A percentile compares a stretch with the other conserved stretches of the same genome.
Evolutionary conservation across 92 coral and sea anemone genomes (phyloP).

Genomic region (Siderastrea radians): DNA sequence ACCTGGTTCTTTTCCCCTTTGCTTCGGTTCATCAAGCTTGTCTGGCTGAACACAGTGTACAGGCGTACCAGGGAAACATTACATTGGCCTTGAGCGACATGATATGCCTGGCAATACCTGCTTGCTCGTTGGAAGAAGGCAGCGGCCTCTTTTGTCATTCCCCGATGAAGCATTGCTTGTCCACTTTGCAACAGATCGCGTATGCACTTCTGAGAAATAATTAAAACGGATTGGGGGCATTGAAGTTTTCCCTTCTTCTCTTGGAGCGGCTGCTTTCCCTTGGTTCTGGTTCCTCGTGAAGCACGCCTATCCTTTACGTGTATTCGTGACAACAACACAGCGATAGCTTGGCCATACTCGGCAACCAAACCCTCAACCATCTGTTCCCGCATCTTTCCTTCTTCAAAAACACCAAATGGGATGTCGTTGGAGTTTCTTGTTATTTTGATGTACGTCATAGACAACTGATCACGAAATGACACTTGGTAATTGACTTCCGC

Average conservation of each 20-base stretch:
- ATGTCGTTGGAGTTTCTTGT: background rate
- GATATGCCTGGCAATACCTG: background rate
- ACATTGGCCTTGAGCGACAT: background rate
- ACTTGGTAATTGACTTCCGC: constrained; percentile 12
- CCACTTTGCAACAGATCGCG: constrained; percentile 7
- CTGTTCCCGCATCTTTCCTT: background rate
- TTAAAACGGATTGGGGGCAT: no score
- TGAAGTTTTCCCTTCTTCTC: background rate
- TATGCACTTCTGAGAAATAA: background rate
- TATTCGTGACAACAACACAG: background rate
- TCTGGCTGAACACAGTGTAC: background rate
- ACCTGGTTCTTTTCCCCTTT: background rate
- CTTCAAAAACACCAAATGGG: background rate
- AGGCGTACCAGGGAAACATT: background rate
- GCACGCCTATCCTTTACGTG: background rate
- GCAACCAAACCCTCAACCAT: constrained; percentile 12
- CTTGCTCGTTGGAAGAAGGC: constrained; percentile 8
- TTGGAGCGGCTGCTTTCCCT: background rate
- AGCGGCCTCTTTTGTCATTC: constrained; percentile 14
- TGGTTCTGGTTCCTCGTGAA: background rate
- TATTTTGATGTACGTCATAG: background rate
- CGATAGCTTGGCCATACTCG: constrained; percentile 20
- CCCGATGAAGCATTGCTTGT: background rate
- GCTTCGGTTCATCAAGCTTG: background rate
- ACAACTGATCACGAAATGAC: constrained; percentile 6